phyloP scores from a whole-genome alignment of 2,113 vertebrate species.

The human (Homo sapiens) region DNA sequence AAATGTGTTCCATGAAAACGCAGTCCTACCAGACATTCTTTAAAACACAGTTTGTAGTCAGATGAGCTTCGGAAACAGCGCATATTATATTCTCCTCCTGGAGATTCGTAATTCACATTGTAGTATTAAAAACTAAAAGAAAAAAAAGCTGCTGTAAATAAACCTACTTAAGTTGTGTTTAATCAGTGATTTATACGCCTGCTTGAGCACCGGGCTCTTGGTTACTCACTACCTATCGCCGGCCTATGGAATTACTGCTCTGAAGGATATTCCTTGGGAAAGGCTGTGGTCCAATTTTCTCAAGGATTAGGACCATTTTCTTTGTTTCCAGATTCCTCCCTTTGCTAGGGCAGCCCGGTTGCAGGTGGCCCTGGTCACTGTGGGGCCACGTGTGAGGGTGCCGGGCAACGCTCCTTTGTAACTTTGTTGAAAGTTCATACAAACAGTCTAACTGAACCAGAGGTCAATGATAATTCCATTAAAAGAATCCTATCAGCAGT shows the following conservation, averaged over 20 bases:
- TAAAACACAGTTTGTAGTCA: neutral
- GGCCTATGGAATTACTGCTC: neutral
- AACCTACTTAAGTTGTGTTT: neutral
- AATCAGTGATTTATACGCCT: slow-evolving; percentile 56
- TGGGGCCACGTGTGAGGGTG: rapidly evolving
- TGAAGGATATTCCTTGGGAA: slow-evolving; percentile 43
- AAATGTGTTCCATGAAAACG: neutral
- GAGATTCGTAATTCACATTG: neutral
- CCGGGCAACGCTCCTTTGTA: rapidly evolving
- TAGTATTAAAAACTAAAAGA: neutral
- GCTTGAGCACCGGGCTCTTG: neutral
- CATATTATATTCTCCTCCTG: neutral
- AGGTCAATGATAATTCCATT: neutral
- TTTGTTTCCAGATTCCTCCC: slow-evolving; percentile 16
- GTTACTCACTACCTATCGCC: slow-evolving; percentile 45
- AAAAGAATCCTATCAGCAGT: neutral
- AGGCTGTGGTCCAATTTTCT: neutral
- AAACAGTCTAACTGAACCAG: neutral
- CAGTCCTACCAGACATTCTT: neutral
- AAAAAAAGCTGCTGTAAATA: neutral
- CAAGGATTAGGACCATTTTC: neutral
- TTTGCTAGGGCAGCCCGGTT: neutral
- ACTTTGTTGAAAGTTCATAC: neutral
- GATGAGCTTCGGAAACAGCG: neutral
- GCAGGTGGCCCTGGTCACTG: neutral